These are phyloP conservation scores for Oophaga pumilio DNA, from an alignment of 2,113 vertebrate genomes.

Conservation along the genomic window DNA sequence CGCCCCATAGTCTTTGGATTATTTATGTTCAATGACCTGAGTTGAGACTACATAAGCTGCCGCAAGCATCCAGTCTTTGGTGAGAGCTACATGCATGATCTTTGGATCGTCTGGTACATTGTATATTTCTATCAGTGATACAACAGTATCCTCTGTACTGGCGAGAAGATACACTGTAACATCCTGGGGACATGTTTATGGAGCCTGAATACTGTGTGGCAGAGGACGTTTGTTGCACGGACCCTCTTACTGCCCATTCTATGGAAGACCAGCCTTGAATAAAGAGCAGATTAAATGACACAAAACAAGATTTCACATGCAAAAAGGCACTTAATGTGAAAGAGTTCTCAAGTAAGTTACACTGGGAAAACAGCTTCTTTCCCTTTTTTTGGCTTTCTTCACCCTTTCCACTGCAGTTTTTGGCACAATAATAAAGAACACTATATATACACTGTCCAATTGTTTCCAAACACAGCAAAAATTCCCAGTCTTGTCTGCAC, in stretches of 20 bases:
- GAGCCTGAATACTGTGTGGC: not conserved
- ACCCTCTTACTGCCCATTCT: not conserved
- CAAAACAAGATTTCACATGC: constrained; percentile 33
- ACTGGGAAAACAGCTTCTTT: constrained; percentile 15
- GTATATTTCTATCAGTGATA: not conserved
- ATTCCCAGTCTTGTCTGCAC: constrained; percentile 40
- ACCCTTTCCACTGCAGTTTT: constrained; percentile 41
- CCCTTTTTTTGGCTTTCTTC: constrained; percentile 11
- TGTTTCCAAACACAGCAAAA: constrained; percentile 56
- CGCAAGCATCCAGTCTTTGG: not conserved
- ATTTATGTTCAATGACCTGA: too few relatives aligned
- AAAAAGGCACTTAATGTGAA: constrained; percentile 39
- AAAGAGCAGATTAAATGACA: constrained; percentile 4
- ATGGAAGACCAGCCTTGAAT: not conserved
- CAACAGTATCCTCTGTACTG: not conserved
- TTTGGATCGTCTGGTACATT: not conserved
- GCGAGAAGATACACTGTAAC: not conserved
- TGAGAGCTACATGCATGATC: not conserved
- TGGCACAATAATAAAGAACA: constrained; percentile 54
- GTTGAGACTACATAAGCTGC: too few relatives aligned
- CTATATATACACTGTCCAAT: constrained; percentile 50
- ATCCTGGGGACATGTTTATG: not conserved
- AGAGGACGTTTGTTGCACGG: not conserved
- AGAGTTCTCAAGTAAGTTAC: constrained; percentile 34
- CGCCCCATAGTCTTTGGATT: too few relatives aligned